A percentile compares a stretch with the other conserved stretches of the same genome.
Evolutionary conservation across 2,113 vertebrate genomes (phyloP).

Genomic region (Osmerus eperlanus): DNA sequence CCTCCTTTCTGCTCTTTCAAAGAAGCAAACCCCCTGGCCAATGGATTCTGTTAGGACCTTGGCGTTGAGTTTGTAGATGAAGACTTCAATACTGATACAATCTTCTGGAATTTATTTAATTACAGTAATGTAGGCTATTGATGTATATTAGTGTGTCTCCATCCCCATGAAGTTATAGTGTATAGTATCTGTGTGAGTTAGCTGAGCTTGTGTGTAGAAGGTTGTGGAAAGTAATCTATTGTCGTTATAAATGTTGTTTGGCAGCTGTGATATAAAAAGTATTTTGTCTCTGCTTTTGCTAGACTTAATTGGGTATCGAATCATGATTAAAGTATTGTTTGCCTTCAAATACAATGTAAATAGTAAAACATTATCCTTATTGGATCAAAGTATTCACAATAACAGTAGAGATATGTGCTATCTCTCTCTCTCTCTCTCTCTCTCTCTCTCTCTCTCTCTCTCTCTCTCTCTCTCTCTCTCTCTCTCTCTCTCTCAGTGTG

Average conservation of each 20-base stretch:
- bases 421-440: neutral
- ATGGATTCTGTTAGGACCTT: constrained; percentile 44
- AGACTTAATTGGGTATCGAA: constrained; percentile 36
- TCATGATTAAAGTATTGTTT: neutral
- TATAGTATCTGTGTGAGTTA: neutral
- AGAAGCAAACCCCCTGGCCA: constrained; percentile 52
- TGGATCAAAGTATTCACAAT: neutral
- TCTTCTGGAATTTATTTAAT: neutral
- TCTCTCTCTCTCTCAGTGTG: constrained; percentile 5
- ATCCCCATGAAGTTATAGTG: neutral
- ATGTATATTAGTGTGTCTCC: constrained; percentile 8
- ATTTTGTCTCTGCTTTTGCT: constrained; percentile 27
- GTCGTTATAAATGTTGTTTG: constrained; percentile 26
- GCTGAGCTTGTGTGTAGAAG: constrained; percentile 4
- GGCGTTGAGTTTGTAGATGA: constrained; percentile 41
- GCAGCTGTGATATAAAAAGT: constrained; percentile 26
- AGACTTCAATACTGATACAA: no score
- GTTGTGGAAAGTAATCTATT: no score
- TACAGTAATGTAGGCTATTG: no score
- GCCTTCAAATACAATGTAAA: no score
- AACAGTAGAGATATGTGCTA: neutral
- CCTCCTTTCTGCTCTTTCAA: constrained; percentile 56
- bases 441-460: neutral
- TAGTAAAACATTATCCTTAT: no score
- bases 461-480: neutral